Conservation (phyloP, 2,113 vertebrate species). For the Bujurquina vittata region DNA sequence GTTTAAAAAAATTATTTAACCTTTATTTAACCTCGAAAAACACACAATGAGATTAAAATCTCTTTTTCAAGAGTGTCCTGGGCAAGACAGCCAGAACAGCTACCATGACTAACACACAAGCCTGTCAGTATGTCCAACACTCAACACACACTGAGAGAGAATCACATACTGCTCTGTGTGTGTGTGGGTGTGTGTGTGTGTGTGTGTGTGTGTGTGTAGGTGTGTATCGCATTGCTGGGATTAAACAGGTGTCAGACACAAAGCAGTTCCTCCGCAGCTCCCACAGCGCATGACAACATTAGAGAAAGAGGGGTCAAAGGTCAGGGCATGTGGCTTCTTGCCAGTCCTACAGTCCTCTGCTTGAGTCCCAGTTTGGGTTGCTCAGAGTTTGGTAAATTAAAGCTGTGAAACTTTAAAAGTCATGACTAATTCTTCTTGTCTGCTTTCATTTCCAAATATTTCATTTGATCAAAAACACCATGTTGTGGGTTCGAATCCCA, state of each 20-base stretch:
- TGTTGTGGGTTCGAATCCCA: neutral
- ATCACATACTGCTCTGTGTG: neutral
- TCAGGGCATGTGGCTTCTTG: neutral
- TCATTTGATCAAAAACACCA: too few relatives aligned
- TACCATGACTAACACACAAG: neutral
- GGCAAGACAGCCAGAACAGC: neutral
- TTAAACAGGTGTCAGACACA: neutral
- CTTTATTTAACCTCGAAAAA: too few relatives aligned
- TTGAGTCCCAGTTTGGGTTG: fast-evolving
- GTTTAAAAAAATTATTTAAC: too few relatives aligned
- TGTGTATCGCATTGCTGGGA: neutral
- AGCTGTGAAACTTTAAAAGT: too few relatives aligned
- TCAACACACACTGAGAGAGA: neutral
- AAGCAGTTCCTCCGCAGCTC: neutral
- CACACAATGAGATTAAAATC: too few relatives aligned
- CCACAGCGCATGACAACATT: fast-evolving
- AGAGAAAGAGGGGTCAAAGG: neutral
- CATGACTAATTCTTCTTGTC: too few relatives aligned
- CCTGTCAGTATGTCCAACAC: neutral
- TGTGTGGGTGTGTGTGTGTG: neutral
- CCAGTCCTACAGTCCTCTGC: neutral
- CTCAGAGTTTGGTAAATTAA: neutral
- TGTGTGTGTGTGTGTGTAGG: neutral
- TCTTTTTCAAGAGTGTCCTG: too few relatives aligned
- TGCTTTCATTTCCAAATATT: too few relatives aligned